Evolutionary conservation across 2,797 vertebrate genomes (phyloP).

Genomic region (Carcharodon carcharias): DNA sequence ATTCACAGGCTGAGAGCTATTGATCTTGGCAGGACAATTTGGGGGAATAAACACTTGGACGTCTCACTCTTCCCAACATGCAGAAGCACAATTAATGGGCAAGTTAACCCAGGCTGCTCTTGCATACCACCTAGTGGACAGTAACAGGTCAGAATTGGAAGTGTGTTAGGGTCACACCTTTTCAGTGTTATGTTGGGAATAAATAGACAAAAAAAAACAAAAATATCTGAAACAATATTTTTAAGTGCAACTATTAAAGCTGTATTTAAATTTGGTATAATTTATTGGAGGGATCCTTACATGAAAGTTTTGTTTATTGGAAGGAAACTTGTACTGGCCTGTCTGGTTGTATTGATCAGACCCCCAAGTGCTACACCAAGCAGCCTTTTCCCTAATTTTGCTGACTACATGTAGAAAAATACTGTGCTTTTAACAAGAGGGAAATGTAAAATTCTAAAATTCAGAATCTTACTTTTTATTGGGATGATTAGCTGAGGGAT

Average conservation of each 20-base stretch:
- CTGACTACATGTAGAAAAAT: background rate
- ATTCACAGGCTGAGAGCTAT: background rate
- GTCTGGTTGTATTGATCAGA: background rate
- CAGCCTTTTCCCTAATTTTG: background rate
- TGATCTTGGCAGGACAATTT: background rate
- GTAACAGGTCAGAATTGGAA: background rate
- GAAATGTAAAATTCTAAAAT: background rate
- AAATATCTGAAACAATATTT: background rate
- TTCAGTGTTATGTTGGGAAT: background rate
- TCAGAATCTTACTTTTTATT: slow-evolving; percentile 76
- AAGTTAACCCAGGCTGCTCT: background rate
- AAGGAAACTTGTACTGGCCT: background rate
- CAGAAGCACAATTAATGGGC: background rate
- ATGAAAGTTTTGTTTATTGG: background rate
- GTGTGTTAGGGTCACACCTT: background rate
- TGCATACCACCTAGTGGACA: slow-evolving; percentile 11
- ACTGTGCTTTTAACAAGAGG: background rate
- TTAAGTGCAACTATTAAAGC: background rate
- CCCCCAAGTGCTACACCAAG: background rate
- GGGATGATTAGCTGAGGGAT: slow-evolving; percentile 87
- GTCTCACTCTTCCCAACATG: background rate
- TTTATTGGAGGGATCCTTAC: background rate
- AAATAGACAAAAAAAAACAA: background rate
- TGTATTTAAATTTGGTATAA: background rate
- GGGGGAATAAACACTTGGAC: background rate